Conservation (phyloP, 2,888 invertebrate genomes). For the Protonemura montana region DNA sequence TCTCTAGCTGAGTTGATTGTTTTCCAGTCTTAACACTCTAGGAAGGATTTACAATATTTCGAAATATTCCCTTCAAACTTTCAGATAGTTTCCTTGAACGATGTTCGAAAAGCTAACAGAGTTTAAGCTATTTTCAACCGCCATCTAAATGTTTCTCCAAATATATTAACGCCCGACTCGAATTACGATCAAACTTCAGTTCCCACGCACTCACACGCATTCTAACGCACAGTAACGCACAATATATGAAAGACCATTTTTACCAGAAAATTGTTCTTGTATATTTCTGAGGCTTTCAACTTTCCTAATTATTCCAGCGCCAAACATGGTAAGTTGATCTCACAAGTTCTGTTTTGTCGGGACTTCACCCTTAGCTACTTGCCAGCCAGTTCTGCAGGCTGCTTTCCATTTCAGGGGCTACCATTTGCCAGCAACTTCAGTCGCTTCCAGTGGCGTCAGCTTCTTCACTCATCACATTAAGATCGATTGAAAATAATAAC, state of each 20-base stretch:
- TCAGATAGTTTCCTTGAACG: neutral
- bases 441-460: neutral
- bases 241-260: neutral
- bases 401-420: neutral
- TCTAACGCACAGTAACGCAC: neutral
- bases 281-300: constrained; percentile 18
- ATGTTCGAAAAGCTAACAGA: neutral
- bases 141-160: neutral
- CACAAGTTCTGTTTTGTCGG: neutral
- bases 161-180: neutral
- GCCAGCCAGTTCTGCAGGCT: neutral
- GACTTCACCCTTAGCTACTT: neutral
- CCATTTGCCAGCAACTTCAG: neutral
- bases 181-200: neutral
- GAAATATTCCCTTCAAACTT: neutral
- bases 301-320: constrained; percentile 30
- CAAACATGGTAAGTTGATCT: neutral
- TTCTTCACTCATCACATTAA: too few relatives aligned
- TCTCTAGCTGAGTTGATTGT: neutral
- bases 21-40: neutral
- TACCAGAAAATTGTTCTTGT: neutral
- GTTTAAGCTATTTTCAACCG: neutral
- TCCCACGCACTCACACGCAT: neutral
- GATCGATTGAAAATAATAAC: too few relatives aligned
- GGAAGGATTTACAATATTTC: neutral